Evolutionary conservation across 2,113 vertebrate species (phyloP).

Genomic region (Apodemus speciosus): DNA sequence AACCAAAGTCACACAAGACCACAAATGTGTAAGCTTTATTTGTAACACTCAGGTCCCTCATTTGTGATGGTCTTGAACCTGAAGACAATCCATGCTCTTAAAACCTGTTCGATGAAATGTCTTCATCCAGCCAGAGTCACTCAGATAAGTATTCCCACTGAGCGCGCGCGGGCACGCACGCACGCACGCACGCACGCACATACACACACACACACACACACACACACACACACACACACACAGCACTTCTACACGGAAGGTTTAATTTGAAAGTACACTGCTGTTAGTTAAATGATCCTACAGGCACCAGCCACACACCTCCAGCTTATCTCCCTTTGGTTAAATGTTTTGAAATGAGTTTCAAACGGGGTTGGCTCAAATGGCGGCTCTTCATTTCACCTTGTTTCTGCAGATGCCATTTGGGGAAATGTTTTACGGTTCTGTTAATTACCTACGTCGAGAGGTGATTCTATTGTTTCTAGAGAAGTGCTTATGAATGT

Average conservation of each 20-base stretch:
- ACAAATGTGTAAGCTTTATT: conserved; percentile 10
- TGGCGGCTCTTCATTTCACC: conserved; percentile 75
- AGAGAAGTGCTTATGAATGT: conserved; percentile 57
- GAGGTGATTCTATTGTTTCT: conserved; percentile 75
- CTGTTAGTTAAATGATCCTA: conserved; percentile 77
- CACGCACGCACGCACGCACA: background rate
- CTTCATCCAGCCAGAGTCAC: background rate
- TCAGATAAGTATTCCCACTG: background rate
- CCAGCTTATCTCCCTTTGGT: conserved; percentile 70
- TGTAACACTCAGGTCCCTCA: background rate
- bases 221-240: background rate
- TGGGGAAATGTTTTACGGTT: conserved; percentile 60
- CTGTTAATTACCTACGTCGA: conserved; percentile 69
- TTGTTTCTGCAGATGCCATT: conserved; percentile 69
- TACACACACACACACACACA: background rate
- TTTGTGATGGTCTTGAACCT: background rate
- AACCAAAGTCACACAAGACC: background rate
- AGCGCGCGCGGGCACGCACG: fast-evolving
- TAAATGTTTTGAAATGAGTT: conserved; percentile 81
- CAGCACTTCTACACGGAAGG: conserved; percentile 61
- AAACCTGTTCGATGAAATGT: conserved; percentile 1
- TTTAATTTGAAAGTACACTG: conserved; percentile 70
- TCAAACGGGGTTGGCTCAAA: conserved; percentile 71
- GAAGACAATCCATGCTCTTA: background rate
- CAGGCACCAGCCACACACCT: conserved; percentile 50